Base-by-base conservation (phyloP, 2,888 invertebrate species). In the Rugalucina vietnamica region DNA sequence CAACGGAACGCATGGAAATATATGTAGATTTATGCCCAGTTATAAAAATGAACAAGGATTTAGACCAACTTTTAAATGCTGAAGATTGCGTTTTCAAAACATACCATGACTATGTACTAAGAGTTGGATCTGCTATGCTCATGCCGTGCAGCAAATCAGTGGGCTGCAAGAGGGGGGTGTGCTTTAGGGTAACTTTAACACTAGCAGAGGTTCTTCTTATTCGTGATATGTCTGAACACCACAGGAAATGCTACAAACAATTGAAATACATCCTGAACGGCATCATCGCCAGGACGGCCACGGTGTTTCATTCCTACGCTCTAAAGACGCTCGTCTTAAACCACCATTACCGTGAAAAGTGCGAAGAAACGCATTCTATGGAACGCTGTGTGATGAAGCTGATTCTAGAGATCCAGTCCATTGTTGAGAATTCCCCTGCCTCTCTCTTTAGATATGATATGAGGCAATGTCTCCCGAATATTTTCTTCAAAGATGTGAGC, bases 21-120 rank as follows among this genome's bases (percentile, higher is more conserved):
- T 60, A 29, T 60, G 60, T 60, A 27, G 60, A 60, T 27, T 60
- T 60, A 27, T 60, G 60, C 18, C 60, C 60, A 60, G 60, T 60
- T 60, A 60, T 60, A 24, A 60, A 21, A 27, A 5, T 60, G 5
- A 60, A 3, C 5, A 21, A 29, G 4, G 3, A 60, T 24, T 21
- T 60, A 18, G 60, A 60, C 60, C 3, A 24, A 60, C 24, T 60
- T 60, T 29, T 60, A 60, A 60, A 5, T 1, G 2, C 5, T 27
- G 27, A 24, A 18, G 27, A 60, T 60, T 5, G 14, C 29, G 21
- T 18, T 2, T 60, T 27, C 18, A 21, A 60, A 3, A 29, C 29
- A 60, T 60, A 60, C 60, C 29, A 29, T 60, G 29, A 60, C 29
- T 60, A 60, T 29, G 60, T 60, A 8, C 24, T 10, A 27, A 60